A percentile compares a stretch with the other conserved stretches of the same genome.
phyloP scores from a whole-genome alignment of 2,888 invertebrate genomes.

The Ctenicera cuprea region DNA sequence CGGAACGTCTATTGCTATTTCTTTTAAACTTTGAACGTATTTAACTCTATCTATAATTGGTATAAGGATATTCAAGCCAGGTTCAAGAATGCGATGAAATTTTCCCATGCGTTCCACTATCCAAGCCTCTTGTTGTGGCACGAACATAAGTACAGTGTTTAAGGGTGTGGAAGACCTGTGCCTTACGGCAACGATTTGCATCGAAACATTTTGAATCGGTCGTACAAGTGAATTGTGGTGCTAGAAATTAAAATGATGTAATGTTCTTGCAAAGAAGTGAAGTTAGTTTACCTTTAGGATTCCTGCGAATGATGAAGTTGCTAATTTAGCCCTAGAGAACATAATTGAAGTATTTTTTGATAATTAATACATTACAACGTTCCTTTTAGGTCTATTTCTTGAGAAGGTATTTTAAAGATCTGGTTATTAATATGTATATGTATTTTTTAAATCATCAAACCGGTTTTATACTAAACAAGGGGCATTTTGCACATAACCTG shows the following conservation, averaged over 20 bases:
- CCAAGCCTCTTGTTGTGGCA: constrained; percentile 99
- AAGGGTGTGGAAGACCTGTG: constrained; percentile 82
- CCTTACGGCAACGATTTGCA: constrained; percentile 61
- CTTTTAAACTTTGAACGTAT: constrained; percentile 98
- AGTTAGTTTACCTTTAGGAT: constrained; percentile 67
- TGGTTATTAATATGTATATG: neutral
- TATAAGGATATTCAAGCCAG: constrained; percentile 94
- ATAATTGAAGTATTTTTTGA: constrained; percentile 64
- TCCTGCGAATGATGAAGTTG: constrained; percentile 69
- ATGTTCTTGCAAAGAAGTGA: neutral
- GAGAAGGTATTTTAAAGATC: neutral
- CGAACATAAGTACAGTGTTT: constrained; percentile 97
- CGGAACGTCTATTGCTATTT: constrained; percentile 99
- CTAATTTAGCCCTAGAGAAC: constrained; percentile 73
- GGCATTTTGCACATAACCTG: neutral
- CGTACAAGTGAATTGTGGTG: constrained; percentile 45
- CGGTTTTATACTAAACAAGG: neutral
- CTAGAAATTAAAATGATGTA: constrained; percentile 34
- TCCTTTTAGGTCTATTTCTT: neutral
- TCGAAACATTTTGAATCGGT: constrained; percentile 40
- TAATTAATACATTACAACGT: neutral
- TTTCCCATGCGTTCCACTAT: constrained; percentile 99
- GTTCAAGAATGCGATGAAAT: constrained; percentile 94
- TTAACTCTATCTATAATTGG: constrained; percentile 95
- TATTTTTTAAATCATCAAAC: neutral